These are phyloP conservation scores for Sebastes fasciatus DNA, from an alignment of 2,113 vertebrate genomes.

Conservation along the genomic window DNA sequence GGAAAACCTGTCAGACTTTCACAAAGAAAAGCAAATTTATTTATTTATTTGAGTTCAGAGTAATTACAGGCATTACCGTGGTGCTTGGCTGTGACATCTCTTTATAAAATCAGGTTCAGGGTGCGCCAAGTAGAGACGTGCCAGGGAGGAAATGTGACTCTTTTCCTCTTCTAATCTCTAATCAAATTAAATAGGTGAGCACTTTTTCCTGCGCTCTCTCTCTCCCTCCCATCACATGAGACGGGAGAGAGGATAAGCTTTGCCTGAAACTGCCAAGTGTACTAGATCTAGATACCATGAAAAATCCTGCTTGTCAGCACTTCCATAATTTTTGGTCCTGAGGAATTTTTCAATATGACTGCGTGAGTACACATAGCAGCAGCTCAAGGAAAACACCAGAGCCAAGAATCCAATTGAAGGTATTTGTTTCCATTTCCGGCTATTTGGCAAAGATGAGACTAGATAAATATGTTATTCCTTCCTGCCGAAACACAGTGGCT, in stretches of 20 bases:
- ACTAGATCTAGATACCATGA: slow-evolving; percentile 58
- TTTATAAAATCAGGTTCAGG: slow-evolving; percentile 84
- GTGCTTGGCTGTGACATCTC: slow-evolving; percentile 81
- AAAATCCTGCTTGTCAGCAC: slow-evolving; percentile 70
- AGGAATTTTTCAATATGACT: slow-evolving; percentile 68
- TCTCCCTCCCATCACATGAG: slow-evolving; percentile 54
- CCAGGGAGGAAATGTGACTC: slow-evolving; percentile 76
- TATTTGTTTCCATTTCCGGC: slow-evolving; percentile 82
- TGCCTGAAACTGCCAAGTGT: slow-evolving; percentile 68
- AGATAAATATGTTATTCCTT: slow-evolving; percentile 82
- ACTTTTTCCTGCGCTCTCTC: slow-evolving; percentile 54
- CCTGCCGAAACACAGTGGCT: slow-evolving; percentile 65
- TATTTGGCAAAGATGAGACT: slow-evolving; percentile 80
- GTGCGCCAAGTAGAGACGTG: slow-evolving; percentile 78
- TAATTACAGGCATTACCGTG: slow-evolving; percentile 84
- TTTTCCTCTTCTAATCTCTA: slow-evolving; percentile 80
- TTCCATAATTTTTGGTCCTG: slow-evolving; percentile 63
- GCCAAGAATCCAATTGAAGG: slow-evolving; percentile 73
- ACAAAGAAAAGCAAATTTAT: slow-evolving; percentile 83
- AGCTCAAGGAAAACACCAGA: slow-evolving; percentile 61
- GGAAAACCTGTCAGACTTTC: slow-evolving; percentile 85
- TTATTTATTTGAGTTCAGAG: slow-evolving; percentile 87
- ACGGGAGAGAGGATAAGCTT: slow-evolving; percentile 58
- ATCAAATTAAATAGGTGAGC: slow-evolving; percentile 84
- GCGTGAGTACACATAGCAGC: slow-evolving; percentile 43